Percentiles rank a stretch among this genome's conserved stretches.
Conservation (phyloP, 2,113 vertebrate genomes). For the Tyrannus savana region DNA sequence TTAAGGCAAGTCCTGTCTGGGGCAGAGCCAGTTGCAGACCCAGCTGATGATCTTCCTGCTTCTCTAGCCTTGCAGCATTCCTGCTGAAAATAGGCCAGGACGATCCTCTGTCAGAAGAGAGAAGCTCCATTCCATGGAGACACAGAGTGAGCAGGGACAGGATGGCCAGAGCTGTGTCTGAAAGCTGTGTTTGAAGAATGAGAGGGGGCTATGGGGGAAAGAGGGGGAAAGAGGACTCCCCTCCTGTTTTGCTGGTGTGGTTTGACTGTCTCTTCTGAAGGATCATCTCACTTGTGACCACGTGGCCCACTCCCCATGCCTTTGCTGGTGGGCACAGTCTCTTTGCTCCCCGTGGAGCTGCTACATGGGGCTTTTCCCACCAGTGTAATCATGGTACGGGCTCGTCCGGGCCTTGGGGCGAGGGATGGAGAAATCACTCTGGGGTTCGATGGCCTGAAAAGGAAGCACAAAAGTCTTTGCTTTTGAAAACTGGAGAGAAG, state of each 20-base stretch:
- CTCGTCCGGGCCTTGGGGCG: conserved; percentile 54
- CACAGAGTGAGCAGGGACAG: neutral
- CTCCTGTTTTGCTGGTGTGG: neutral
- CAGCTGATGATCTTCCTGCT: neutral
- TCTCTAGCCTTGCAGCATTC: conserved; percentile 7
- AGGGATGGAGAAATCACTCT: conserved; percentile 71
- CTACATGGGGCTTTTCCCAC: conserved; percentile 54
- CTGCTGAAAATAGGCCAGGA: conserved; percentile 6
- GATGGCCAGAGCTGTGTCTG: neutral
- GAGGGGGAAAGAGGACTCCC: neutral
- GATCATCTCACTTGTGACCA: neutral
- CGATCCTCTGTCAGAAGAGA: neutral
- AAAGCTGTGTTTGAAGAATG: neutral
- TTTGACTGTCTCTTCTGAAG: neutral
- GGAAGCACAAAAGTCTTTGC: neutral
- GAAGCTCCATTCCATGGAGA: neutral
- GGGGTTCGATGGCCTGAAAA: conserved; percentile 49
- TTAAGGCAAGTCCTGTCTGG: neutral
- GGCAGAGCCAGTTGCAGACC: neutral
- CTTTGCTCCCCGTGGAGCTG: neutral
- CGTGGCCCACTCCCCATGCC: neutral
- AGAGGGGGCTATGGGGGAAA: neutral
- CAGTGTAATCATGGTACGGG: conserved; percentile 62
- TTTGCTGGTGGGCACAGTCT: neutral
- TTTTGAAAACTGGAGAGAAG: neutral